phyloP scores from a whole-genome alignment of 2,113 vertebrate species.

The Odocoileus hemionus region DNA sequence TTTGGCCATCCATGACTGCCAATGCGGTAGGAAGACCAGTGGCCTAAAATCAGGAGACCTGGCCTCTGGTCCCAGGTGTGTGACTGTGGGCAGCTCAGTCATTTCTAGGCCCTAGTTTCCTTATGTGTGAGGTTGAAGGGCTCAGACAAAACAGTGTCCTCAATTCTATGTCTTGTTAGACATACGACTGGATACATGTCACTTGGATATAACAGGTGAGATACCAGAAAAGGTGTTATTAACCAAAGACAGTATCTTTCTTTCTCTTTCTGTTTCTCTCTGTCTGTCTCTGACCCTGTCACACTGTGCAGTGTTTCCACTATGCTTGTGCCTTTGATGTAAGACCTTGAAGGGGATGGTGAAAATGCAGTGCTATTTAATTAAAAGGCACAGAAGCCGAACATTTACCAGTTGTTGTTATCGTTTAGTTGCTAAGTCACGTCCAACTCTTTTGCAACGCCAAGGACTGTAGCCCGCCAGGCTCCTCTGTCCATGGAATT shows the following conservation, averaged over 20 bases:
- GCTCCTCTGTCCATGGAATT: neutral
- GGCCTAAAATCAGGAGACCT: neutral
- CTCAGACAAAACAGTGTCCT: neutral
- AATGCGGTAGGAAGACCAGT: neutral
- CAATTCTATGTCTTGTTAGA: neutral
- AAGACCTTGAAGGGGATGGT: neutral
- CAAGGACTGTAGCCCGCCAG: neutral
- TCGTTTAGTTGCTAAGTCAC: neutral
- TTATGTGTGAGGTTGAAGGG: neutral
- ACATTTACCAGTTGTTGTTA: neutral
- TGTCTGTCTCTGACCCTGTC: neutral
- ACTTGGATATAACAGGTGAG: neutral
- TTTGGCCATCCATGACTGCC: neutral
- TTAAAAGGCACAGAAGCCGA: neutral
- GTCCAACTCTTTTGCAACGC: neutral
- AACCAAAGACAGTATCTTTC: neutral
- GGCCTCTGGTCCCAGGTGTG: neutral
- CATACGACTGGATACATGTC: neutral
- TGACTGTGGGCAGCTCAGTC: neutral
- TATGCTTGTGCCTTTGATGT: neutral
- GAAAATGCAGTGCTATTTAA: neutral
- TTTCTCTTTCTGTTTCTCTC: neutral
- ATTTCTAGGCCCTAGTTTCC: neutral
- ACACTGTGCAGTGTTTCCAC: neutral
- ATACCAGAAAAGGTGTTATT: neutral